Percentiles rank a stretch among this genome's conserved stretches.
Evolutionary conservation across 2,113 vertebrate genomes (phyloP).

Genomic region (Pungitius pungitius): DNA sequence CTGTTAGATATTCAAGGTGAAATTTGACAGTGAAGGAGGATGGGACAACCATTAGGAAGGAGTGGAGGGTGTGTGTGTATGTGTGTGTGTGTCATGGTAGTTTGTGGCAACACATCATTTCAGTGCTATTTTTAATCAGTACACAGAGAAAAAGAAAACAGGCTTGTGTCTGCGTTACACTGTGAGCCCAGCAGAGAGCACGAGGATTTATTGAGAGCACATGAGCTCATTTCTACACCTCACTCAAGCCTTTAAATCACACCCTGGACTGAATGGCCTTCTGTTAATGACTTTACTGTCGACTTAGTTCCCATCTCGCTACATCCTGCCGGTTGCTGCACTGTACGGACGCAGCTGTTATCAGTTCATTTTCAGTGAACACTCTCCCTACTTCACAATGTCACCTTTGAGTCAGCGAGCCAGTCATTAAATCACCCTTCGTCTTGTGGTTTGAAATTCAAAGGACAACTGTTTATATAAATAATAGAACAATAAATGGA

Average conservation of each 20-base stretch:
- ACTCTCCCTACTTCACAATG: slow-evolving; percentile 3
- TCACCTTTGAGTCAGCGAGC: slow-evolving; percentile 14
- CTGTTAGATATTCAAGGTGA: slow-evolving; percentile 31
- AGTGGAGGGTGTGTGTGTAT: not conserved
- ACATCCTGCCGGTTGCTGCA: not conserved
- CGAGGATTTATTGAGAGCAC: slow-evolving; percentile 72
- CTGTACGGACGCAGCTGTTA: not conserved
- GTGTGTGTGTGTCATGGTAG: not conserved
- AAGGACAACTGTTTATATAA: slow-evolving; percentile 44
- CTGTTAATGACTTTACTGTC: slow-evolving; percentile 72
- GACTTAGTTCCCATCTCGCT: slow-evolving; percentile 19
- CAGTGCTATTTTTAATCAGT: slow-evolving; percentile 64
- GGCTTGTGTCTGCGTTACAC: slow-evolving; percentile 44
- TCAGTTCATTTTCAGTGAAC: slow-evolving; percentile 12
- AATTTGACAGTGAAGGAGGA: slow-evolving; percentile 38
- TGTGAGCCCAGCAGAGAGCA: slow-evolving; percentile 50
- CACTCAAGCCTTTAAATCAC: slow-evolving; percentile 71
- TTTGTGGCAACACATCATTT: slow-evolving; percentile 47
- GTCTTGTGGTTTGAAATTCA: slow-evolving; percentile 40
- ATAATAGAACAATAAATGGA: slow-evolving; percentile 22
- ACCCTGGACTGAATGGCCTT: slow-evolving; percentile 21
- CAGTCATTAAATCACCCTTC: slow-evolving; percentile 17
- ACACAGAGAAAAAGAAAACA: slow-evolving; percentile 54
- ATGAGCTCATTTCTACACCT: slow-evolving; percentile 72
- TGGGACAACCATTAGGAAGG: slow-evolving; percentile 10